Conservation (phyloP, 1,140 invertebrate species). For the Drosophila simulans region DNA sequence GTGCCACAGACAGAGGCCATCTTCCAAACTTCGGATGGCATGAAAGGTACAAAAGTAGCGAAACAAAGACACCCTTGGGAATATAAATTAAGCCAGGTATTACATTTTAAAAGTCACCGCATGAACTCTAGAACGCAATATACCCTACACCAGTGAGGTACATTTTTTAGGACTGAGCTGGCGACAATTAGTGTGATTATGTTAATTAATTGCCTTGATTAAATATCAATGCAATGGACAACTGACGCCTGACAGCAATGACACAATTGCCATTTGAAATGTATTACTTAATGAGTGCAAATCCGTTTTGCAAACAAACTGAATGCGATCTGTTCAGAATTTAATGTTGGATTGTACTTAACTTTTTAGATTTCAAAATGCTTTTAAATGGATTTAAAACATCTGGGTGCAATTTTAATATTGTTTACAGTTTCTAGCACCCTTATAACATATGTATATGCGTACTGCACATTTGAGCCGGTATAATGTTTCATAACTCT, state of each 20-base stretch:
- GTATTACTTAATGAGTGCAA: too few species aligned
- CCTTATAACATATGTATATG: neutral
- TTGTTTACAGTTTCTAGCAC: neutral
- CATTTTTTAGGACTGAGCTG: neutral
- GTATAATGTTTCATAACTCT: conserved; percentile 29
- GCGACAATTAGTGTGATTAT: conserved; percentile 59
- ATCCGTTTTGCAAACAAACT: too few species aligned
- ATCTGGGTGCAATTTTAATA: neutral
- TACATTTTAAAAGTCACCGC: neutral
- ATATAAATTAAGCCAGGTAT: neutral
- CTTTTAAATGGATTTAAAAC: too few species aligned
- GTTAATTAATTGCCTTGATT: conserved; percentile 69
- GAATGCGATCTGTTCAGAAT: too few species aligned
- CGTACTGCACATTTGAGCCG: conserved; percentile 3
- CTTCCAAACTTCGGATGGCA: conserved; percentile 10
- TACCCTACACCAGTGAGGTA: neutral
- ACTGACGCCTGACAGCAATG: conserved; percentile 2
- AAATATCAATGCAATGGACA: conserved; percentile 61
- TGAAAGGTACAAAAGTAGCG: conserved; percentile 1
- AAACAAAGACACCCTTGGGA: conserved; percentile 5
- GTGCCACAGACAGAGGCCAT: conserved; percentile 22
- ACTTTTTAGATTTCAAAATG: too few species aligned
- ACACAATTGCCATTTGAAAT: conserved; percentile 4
- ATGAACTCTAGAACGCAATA: neutral
- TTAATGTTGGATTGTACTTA: too few species aligned